phyloP scores from a whole-genome alignment of 2,113 vertebrate genomes.

The Indicator maculatus region DNA sequence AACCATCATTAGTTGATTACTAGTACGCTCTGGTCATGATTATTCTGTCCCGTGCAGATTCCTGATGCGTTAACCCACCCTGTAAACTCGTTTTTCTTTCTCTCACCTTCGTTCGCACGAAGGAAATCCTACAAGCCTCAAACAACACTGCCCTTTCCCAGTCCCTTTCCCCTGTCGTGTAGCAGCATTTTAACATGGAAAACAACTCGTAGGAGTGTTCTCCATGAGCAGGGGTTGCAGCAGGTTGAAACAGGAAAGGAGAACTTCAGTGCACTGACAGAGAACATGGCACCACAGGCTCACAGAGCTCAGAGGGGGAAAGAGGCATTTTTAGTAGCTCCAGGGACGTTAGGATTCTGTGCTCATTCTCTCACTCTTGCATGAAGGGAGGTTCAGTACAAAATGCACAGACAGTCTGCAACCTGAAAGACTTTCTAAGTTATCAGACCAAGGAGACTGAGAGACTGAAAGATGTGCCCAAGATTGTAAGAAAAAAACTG shows the following conservation, averaged over 20 bases:
- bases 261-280: not conserved
- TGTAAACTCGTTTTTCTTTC: not conserved
- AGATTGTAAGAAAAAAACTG: not conserved
- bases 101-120: rapidly evolving
- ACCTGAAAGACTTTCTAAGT: not conserved
- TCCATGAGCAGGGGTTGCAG: not conserved
- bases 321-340: not conserved
- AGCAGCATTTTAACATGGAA: not conserved
- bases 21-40: not conserved
- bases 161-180: not conserved
- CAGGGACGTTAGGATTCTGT: not conserved
- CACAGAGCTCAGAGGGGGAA: rapidly evolving
- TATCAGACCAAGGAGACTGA: not conserved
- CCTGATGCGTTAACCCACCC: not conserved
- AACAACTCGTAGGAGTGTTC: not conserved
- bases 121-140: not conserved
- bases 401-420: not conserved
- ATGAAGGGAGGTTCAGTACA: not conserved
- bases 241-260: not conserved
- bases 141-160: not conserved
- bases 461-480: not conserved
- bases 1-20: not conserved
- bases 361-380: not conserved
- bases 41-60: not conserved
- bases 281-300: not conserved